A percentile compares a stretch with the other conserved stretches of the same genome.
Conservation (phyloP, 2,113 vertebrate species). For the Tetrax tetrax region DNA sequence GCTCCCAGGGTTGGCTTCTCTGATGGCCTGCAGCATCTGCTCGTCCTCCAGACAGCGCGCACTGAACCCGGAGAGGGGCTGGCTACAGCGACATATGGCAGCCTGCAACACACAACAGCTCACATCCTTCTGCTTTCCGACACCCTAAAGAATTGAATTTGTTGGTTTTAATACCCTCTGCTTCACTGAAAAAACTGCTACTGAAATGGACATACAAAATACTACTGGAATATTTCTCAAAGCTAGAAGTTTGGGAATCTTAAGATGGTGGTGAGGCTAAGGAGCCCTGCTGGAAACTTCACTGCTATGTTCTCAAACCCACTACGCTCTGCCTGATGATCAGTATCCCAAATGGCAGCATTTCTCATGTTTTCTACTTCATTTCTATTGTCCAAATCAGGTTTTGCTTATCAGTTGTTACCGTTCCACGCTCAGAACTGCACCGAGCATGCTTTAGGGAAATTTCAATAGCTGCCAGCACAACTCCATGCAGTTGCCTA, state of each 20-base stretch:
- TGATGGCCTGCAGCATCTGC: conserved; percentile 82
- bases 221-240: fast-evolving
- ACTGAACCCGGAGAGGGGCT: conserved; percentile 81
- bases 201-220: fast-evolving
- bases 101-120: conserved; percentile 71
- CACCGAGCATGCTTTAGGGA: neutral
- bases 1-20: conserved; percentile 78
- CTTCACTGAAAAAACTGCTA: neutral
- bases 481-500: neutral
- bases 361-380: neutral
- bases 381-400: neutral
- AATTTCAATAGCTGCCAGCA: neutral
- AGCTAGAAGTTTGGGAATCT: fast-evolving
- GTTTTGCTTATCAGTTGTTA: neutral
- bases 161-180: neutral
- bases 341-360: no score
- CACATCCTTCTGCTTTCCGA: neutral
- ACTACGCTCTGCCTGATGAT: neutral
- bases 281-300: neutral
- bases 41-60: conserved; percentile 82
- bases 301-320: neutral
- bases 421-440: neutral
- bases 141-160: fast-evolving
- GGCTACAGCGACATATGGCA: conserved; percentile 83
- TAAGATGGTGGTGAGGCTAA: neutral